Evolutionary conservation across 2,113 vertebrate genomes (phyloP).

Genomic region (Bubo bubo): DNA sequence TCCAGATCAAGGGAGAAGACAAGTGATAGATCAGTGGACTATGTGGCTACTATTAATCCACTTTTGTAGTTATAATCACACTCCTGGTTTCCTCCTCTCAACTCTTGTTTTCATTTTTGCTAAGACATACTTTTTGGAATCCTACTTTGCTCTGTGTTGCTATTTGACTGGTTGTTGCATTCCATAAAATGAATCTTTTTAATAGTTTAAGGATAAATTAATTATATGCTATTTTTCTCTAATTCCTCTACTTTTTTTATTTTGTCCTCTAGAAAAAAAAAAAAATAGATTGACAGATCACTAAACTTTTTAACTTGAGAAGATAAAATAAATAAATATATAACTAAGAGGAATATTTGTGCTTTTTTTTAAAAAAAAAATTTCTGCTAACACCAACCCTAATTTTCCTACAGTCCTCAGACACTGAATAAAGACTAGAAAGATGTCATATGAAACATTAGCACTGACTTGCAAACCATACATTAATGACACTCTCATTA

Average conservation of each 20-base stretch:
- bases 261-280: not conserved
- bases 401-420: not conserved
- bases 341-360: not conserved
- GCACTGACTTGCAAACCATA: not conserved
- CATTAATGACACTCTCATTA: not conserved
- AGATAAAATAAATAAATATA: not conserved
- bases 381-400: not conserved
- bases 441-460: not conserved
- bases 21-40: not conserved
- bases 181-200: not conserved
- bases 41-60: not conserved
- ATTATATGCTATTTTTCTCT: not conserved
- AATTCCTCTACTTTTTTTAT: not conserved
- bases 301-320: not conserved
- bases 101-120: not conserved
- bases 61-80: not conserved
- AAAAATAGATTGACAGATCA: not conserved
- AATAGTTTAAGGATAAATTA: not conserved
- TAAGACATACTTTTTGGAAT: not conserved
- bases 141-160: not conserved
- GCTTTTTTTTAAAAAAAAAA: too few relatives aligned
- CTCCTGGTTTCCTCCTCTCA: not conserved
- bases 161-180: not conserved
- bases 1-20: not conserved
- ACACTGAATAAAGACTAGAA: not conserved